Percentiles rank a stretch among this genome's conserved stretches.
These are phyloP conservation scores for Notocelia uddmanniana DNA, from an alignment of 2,888 invertebrate species.

Conservation along the genomic window DNA sequence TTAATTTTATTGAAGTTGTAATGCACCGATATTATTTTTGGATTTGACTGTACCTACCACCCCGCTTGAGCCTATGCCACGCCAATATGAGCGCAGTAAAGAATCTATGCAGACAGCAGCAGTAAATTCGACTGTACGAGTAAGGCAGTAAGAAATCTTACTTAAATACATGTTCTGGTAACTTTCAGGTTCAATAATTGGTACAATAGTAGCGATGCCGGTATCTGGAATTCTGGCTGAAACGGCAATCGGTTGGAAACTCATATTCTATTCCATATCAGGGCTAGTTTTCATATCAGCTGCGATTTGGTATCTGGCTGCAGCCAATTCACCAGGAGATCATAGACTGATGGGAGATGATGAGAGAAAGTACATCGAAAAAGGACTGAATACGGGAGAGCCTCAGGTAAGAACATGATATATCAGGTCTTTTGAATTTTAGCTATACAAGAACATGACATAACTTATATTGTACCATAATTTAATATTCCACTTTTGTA, in stretches of 20 bases:
- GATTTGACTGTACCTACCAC: no score
- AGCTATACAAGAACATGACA: neutral
- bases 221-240: slow-evolving; percentile 88
- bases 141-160: neutral
- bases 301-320: slow-evolving; percentile 81
- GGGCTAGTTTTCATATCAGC: slow-evolving; percentile 83
- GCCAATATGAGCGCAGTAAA: no score
- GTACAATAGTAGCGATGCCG: slow-evolving; percentile 89
- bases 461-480: no score
- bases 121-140: no score
- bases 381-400: slow-evolving; percentile 84
- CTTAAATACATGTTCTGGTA: neutral
- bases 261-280: slow-evolving; percentile 88
- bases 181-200: slow-evolving; percentile 87
- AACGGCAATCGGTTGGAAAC: slow-evolving; percentile 87
- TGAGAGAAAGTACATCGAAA: slow-evolving; percentile 87
- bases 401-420: slow-evolving; percentile 78
- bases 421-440: neutral
- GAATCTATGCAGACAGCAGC: no score
- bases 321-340: slow-evolving; percentile 86
- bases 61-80: no score
- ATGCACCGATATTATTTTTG: no score
- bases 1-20: no score
- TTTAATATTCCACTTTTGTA: no score
- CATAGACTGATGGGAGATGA: slow-evolving; percentile 83